Evolutionary conservation across 2,797 vertebrate genomes (phyloP).

Genomic region (Halcyon leucocephala): DNA sequence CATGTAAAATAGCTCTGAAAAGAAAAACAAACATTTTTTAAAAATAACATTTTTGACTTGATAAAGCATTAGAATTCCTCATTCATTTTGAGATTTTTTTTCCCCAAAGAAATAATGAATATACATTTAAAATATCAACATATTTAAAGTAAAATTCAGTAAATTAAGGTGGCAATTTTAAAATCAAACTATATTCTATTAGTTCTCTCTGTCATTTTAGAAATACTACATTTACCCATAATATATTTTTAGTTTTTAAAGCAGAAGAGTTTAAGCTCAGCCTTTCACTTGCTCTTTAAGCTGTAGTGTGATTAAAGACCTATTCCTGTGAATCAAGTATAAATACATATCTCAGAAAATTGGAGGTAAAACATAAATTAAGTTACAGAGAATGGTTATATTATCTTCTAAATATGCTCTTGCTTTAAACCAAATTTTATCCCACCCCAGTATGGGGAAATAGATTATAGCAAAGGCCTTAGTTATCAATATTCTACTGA

Average conservation of each 20-base stretch:
- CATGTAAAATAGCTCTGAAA: not conserved
- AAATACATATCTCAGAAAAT: not conserved
- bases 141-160: not conserved
- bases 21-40: not conserved
- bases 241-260: not conserved
- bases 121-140: not conserved
- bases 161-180: not conserved
- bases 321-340: not conserved
- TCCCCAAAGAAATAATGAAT: not conserved
- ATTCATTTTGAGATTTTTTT: not conserved
- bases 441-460: not conserved
- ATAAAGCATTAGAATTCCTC: not conserved
- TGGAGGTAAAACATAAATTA: not conserved
- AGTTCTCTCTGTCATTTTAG: not conserved
- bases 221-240: not conserved
- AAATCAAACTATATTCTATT: not conserved
- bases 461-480: not conserved
- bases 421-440: not conserved
- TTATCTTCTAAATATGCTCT: not conserved
- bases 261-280: not conserved
- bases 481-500: not conserved
- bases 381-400: not conserved
- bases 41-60: not conserved
- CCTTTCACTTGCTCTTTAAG: not conserved
- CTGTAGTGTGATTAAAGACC: not conserved